phyloP scores from a whole-genome alignment of 2,888 invertebrate genomes.

The Thymelicus lineola region DNA sequence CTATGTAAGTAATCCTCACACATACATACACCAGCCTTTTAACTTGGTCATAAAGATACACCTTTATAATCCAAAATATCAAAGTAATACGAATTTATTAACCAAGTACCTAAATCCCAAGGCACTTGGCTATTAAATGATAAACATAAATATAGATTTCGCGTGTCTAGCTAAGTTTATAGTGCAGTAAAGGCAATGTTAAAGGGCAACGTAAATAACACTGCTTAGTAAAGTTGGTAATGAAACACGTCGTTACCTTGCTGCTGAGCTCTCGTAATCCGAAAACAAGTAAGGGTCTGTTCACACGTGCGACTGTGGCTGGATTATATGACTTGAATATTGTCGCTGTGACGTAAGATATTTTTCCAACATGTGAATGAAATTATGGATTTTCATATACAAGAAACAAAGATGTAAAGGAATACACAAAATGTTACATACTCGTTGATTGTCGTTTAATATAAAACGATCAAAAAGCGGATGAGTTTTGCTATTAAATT shows the following conservation, averaged over 20 bases:
- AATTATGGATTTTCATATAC: no score
- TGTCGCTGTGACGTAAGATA: no score
- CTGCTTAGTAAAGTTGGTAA: constrained; percentile 70
- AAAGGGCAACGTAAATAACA: constrained; percentile 68
- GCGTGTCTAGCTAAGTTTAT: constrained; percentile 27
- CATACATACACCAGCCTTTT: not conserved
- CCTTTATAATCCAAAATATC: constrained; percentile 9
- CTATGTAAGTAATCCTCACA: not conserved
- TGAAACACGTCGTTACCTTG: constrained; percentile 69
- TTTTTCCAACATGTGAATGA: no score
- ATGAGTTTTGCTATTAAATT: no score
- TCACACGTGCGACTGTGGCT: not conserved
- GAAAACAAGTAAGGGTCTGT: constrained; percentile 17
- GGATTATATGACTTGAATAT: no score
- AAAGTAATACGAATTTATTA: constrained; percentile 15
- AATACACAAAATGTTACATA: no score
- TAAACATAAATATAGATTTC: constrained; percentile 13
- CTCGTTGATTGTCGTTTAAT: no score
- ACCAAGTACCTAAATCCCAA: not conserved
- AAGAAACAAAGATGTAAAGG: no score
- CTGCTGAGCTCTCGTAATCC: constrained; percentile 61
- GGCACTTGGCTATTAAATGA: constrained; percentile 9
- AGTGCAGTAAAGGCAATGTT: constrained; percentile 27
- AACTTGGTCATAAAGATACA: not conserved
- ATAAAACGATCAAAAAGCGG: no score